These are phyloP conservation scores for Electrona antarctica DNA, from an alignment of 2,113 vertebrate genomes.

Conservation along the genomic window DNA sequence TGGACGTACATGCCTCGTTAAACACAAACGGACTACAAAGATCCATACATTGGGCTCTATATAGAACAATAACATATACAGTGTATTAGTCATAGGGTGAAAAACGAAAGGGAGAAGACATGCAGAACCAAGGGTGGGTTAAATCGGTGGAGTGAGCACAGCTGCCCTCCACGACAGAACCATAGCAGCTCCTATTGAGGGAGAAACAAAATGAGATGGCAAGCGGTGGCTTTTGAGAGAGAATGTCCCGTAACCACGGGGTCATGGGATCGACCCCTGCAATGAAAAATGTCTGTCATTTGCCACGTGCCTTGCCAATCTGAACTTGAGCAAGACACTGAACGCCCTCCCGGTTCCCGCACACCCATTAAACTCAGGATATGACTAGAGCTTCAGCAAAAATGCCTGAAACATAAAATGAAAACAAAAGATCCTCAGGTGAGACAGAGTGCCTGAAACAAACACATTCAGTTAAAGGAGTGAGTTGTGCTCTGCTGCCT, in stretches of 20 bases:
- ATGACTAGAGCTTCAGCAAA: too few species aligned
- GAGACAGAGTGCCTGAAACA: slow-evolving; percentile 56
- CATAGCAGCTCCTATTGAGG: slow-evolving; percentile 42
- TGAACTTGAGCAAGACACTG: too few species aligned
- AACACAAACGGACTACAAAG: background rate
- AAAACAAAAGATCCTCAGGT: slow-evolving; percentile 32
- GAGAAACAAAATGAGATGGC: slow-evolving; percentile 33
- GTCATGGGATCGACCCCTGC: too few species aligned
- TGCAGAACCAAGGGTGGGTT: slow-evolving; percentile 82
- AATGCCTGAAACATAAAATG: slow-evolving; percentile 1
- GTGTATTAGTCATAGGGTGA: slow-evolving; percentile 74
- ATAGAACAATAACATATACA: background rate
- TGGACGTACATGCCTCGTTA: slow-evolving; percentile 11
- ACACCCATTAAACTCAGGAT: too few species aligned
- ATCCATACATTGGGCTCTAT: too few species aligned
- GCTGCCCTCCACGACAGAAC: slow-evolving; percentile 51
- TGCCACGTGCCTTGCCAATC: too few species aligned
- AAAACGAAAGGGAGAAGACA: slow-evolving; percentile 70
- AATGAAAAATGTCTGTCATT: too few species aligned
- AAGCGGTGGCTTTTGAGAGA: too few species aligned
- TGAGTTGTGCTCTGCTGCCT: slow-evolving; percentile 17
- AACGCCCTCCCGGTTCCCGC: too few species aligned
- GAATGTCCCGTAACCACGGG: too few species aligned
- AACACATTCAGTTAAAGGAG: slow-evolving; percentile 35
- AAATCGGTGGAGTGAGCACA: slow-evolving; percentile 58